These are phyloP conservation scores for Thamnophis sirtalis DNA, from an alignment of 2,113 vertebrate species.

Conservation along the genomic window DNA sequence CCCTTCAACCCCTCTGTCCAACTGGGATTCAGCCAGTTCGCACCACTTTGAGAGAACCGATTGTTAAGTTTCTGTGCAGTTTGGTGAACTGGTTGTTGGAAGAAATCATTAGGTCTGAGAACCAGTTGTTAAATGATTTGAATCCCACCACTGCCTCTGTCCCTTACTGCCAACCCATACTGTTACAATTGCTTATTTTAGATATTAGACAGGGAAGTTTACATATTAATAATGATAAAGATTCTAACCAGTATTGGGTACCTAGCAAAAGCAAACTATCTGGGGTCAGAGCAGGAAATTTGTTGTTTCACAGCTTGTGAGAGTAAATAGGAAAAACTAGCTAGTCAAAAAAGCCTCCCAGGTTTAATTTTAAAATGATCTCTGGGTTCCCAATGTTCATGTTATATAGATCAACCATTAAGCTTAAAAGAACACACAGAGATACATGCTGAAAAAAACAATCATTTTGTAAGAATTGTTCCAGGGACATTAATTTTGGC, in stretches of 20 bases:
- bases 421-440: background rate
- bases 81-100: too few species aligned
- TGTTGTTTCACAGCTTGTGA: background rate
- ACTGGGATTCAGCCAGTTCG: too few species aligned
- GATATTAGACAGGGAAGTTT: background rate
- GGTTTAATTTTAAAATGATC: background rate
- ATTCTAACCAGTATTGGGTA: background rate
- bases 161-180: background rate
- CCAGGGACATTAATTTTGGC: constrained; percentile 1
- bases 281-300: background rate
- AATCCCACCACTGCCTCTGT: background rate
- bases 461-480: background rate
- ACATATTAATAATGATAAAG: background rate
- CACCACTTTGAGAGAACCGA: too few species aligned
- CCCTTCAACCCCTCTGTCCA: background rate
- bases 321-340: background rate
- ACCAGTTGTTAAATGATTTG: too few species aligned
- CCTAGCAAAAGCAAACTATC: background rate
- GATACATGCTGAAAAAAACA: constrained; percentile 14
- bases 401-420: background rate
- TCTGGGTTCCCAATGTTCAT: background rate
- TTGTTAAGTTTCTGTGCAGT: too few species aligned
- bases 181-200: background rate
- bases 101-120: too few species aligned
- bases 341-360: background rate